Base-by-base conservation (phyloP, 2,113 vertebrate species). In the Dendropsophus ebraccatus region DNA sequence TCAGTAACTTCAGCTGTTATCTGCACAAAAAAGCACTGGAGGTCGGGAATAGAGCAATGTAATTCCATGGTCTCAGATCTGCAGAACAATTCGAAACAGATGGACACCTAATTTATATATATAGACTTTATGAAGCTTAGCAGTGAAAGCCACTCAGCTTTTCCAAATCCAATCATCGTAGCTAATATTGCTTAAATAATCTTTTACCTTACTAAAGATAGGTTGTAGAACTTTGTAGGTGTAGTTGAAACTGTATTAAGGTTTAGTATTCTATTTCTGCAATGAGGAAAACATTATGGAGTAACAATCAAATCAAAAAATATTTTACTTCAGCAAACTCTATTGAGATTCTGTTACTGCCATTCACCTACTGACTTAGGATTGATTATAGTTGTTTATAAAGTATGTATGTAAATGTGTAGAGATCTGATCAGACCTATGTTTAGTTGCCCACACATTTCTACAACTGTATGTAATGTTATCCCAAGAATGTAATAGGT, bases 121-220 rank as follows among this genome's bases (percentile, higher is more conserved):
- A 47, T 60, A 86, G 67, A 35, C 78, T 81, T 80, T 37, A 56
- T 58, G 80, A 86, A 80, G 77, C 62, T 80, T 81, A 81, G 77
- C 50, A 58, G 65, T 86, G 77, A 86, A 86, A 86, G 65, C 65
- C 65, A 86, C 65, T 58, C 67, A 72, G 85, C 85, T 81, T 81
- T 35, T 73, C 49, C 7, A 81, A 86, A 86, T 86, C 85, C 85
- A 81, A 81, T 81, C 50, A 86, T 41, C 83, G 49, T 14, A 67
- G 28, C 83, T 85, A 76, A 78, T 78, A 37, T 67, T 69, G 83
- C 56, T 85, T 82, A 82, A 35, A 60, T 28, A 80, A 41, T 62
- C 52, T 58, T 41, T 79, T 41, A 79, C 52, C 76, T 79, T 79
- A 16, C 16, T 58, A 41, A 37, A 17, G 9, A 28, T 13, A 49